phyloP scores from a whole-genome alignment of 2,797 vertebrate species.

The Craterocephalus amniculus region DNA sequence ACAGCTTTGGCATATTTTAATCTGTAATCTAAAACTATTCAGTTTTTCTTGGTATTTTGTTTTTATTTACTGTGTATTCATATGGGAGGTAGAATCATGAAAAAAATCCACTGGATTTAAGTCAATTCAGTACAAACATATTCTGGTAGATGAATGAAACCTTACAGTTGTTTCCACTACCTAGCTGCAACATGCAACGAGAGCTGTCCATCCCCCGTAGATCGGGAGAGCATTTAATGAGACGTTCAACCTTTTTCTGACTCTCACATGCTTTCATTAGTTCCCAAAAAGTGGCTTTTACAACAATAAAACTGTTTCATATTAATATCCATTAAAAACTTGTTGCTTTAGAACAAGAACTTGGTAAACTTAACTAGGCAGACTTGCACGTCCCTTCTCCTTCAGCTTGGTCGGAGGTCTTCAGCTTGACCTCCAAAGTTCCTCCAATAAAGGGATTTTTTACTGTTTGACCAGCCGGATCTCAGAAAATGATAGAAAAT shows the following conservation, averaged over 20 bases:
- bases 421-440: slow-evolving; percentile 1
- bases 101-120: not conserved
- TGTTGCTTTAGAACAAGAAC: not conserved
- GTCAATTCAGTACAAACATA: not conserved
- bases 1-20: not conserved
- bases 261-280: not conserved
- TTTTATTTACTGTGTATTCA: not conserved
- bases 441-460: not conserved
- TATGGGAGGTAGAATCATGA: not conserved
- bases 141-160: not conserved
- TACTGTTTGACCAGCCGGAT: not conserved
- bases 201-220: not conserved
- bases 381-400: not conserved
- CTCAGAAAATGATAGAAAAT: not conserved
- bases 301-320: not conserved
- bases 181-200: not conserved
- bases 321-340: not conserved
- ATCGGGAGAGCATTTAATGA: not conserved
- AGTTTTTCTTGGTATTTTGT: not conserved
- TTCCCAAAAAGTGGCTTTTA: slow-evolving; percentile 3
- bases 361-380: not conserved
- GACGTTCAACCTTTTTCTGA: not conserved
- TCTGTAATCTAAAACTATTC: not conserved
- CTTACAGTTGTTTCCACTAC: not conserved
- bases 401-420: not conserved